A percentile compares a stretch with the other conserved stretches of the same genome.
Evolutionary conservation across 2,797 vertebrate species (phyloP).

Genomic region (Hypotaenidia philippensis): DNA sequence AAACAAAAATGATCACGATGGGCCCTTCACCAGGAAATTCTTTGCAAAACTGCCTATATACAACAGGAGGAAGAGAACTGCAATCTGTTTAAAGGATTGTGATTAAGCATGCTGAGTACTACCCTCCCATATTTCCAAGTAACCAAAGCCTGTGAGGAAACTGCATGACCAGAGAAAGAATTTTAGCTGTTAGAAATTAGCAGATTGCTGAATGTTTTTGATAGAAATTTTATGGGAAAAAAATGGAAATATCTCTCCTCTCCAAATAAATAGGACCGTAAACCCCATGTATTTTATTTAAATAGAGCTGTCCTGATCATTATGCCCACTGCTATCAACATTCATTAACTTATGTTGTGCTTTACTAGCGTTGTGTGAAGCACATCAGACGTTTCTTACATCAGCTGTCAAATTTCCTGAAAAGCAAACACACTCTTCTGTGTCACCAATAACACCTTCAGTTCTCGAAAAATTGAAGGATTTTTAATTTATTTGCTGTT

Average conservation of each 20-base stretch:
- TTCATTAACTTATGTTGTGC: not conserved
- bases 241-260: not conserved
- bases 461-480: not conserved
- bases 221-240: not conserved
- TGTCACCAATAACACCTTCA: not conserved
- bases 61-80: not conserved
- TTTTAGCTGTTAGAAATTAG: not conserved
- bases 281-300: not conserved
- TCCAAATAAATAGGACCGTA: not conserved
- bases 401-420: not conserved
- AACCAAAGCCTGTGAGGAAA: not conserved
- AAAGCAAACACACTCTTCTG: not conserved
- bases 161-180: not conserved
- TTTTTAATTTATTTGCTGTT: not conserved
- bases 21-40: not conserved
- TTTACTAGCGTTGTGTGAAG: not conserved
- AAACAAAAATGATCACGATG: accelerated
- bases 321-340: not conserved
- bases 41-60: not conserved
- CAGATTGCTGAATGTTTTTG: not conserved
- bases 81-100: not conserved
- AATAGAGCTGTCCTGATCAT: not conserved
- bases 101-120: not conserved
- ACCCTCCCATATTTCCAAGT: not conserved
- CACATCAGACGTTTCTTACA: not conserved